These are phyloP conservation scores for Trimorus sp. DNA, from an alignment of 2,888 invertebrate species.

Conservation along the genomic window DNA sequence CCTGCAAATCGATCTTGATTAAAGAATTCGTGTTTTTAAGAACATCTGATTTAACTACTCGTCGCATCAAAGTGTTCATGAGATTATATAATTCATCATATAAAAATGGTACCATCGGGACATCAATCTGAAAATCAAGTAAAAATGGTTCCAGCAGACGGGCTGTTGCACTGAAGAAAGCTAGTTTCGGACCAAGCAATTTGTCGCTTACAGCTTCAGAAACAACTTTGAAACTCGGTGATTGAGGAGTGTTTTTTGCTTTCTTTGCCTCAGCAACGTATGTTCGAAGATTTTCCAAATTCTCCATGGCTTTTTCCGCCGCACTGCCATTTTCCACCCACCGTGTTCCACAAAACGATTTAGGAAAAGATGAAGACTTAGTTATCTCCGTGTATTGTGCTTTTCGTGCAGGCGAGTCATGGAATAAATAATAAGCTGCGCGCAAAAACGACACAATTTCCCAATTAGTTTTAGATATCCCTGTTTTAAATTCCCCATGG, in stretches of 20 bases:
- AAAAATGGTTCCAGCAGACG: slow-evolving; percentile 64
- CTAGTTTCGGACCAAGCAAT: slow-evolving; percentile 55
- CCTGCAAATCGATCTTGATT: slow-evolving; percentile 29
- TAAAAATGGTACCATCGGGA: slow-evolving; percentile 62
- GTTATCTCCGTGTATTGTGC: slow-evolving; percentile 68
- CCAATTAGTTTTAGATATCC: slow-evolving; percentile 67
- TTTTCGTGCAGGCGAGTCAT: slow-evolving; percentile 71
- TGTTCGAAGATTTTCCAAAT: slow-evolving; percentile 59
- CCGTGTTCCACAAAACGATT: slow-evolving; percentile 69
- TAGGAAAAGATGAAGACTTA: slow-evolving; percentile 65
- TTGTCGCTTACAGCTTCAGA: slow-evolving; percentile 34
- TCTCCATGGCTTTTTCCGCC: slow-evolving; percentile 56
- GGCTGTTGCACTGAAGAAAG: slow-evolving; percentile 57
- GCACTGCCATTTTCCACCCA: slow-evolving; percentile 70
- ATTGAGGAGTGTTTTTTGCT: slow-evolving; percentile 7
- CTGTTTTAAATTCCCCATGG: slow-evolving; percentile 73
- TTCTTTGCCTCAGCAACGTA: slow-evolving; percentile 48
- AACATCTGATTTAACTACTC: slow-evolving; percentile 49
- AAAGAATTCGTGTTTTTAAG: slow-evolving; percentile 21
- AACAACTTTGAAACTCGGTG: slow-evolving; percentile 56
- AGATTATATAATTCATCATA: slow-evolving; percentile 30
- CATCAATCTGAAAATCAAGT: slow-evolving; percentile 61
- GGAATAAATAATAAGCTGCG: slow-evolving; percentile 71
- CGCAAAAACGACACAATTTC: slow-evolving; percentile 66
- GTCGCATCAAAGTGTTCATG: slow-evolving; percentile 38